These are phyloP conservation scores for Zaprionus obscuricornis DNA, from an alignment of 2,888 invertebrate species.

Conservation along the genomic window DNA sequence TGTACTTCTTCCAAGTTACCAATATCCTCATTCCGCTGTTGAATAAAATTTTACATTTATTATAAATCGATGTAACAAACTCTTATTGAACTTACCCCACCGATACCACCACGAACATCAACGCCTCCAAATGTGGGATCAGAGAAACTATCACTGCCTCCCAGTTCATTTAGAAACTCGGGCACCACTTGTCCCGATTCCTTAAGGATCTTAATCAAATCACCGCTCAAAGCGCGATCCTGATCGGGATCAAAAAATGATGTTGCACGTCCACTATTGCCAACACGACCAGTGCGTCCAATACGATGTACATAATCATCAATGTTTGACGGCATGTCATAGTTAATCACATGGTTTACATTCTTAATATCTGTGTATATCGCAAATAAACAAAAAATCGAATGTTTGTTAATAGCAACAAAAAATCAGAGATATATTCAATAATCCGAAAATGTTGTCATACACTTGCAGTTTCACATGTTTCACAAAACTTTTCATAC, in stretches of 20 bases:
- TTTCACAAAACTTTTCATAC: too few relatives aligned
- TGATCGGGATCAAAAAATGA: constrained; percentile 90
- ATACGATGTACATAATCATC: constrained; percentile 98
- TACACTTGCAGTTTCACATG: too few relatives aligned
- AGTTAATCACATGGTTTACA: constrained; percentile 95
- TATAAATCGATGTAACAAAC: neutral
- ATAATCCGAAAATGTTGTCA: too few relatives aligned
- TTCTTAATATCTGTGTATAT: constrained; percentile 91
- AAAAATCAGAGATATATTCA: neutral
- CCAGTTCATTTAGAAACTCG: constrained; percentile 86
- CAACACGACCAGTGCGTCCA: constrained; percentile 97
- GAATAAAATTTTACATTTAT: neutral
- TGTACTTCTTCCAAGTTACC: constrained; percentile 60
- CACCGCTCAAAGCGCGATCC: constrained; percentile 86
- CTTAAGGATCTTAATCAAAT: constrained; percentile 89
- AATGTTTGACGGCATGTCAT: constrained; percentile 93
- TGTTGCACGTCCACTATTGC: constrained; percentile 93
- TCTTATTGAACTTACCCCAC: constrained; percentile 44
- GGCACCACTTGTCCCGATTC: constrained; percentile 93
- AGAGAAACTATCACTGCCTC: constrained; percentile 72
- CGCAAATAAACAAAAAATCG: neutral
- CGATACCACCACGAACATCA: constrained; percentile 85
- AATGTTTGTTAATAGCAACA: neutral
- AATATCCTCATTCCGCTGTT: constrained; percentile 42
- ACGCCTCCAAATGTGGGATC: constrained; percentile 87